These are phyloP conservation scores for Aphaenogaster rudis DNA, from an alignment of 1,140 invertebrate genomes.

Conservation along the genomic window DNA sequence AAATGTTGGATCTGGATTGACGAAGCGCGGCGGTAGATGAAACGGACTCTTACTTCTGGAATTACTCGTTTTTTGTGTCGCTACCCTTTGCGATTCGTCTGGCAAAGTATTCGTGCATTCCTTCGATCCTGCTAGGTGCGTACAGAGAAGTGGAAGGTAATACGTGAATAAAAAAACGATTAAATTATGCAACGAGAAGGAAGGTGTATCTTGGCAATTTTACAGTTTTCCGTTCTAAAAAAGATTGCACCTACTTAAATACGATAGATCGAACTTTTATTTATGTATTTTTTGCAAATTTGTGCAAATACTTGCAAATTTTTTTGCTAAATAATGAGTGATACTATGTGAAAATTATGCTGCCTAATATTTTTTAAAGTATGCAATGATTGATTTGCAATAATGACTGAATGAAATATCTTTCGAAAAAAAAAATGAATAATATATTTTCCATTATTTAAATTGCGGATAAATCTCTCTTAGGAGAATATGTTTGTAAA, in stretches of 20 bases:
- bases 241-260: constrained; percentile 22
- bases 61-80: constrained; percentile 31
- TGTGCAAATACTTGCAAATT: neutral
- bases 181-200: constrained; percentile 11
- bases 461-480: constrained; percentile 6
- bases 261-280: constrained; percentile 1
- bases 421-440: neutral
- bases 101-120: constrained; percentile 4
- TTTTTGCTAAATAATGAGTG: constrained; percentile 15
- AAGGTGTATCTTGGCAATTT: constrained; percentile 29
- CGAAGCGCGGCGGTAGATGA: neutral
- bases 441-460: neutral
- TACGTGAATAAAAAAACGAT: constrained; percentile 17
- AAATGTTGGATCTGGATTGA: constrained; percentile 71
- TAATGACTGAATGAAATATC: neutral
- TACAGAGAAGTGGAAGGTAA: constrained; percentile 15
- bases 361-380: constrained; percentile 32
- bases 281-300: constrained; percentile 6
- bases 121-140: neutral
- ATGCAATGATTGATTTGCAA: constrained; percentile 18
- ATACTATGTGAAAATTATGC: constrained; percentile 18
- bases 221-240: constrained; percentile 53
- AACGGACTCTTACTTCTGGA: constrained; percentile 21
- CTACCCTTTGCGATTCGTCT: neutral
- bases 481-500: constrained; percentile 27